Percentiles rank a stretch among this genome's conserved stretches.
These are phyloP conservation scores for Ridgeia piscesae DNA, from an alignment of 1,140 invertebrate species.

Conservation along the genomic window DNA sequence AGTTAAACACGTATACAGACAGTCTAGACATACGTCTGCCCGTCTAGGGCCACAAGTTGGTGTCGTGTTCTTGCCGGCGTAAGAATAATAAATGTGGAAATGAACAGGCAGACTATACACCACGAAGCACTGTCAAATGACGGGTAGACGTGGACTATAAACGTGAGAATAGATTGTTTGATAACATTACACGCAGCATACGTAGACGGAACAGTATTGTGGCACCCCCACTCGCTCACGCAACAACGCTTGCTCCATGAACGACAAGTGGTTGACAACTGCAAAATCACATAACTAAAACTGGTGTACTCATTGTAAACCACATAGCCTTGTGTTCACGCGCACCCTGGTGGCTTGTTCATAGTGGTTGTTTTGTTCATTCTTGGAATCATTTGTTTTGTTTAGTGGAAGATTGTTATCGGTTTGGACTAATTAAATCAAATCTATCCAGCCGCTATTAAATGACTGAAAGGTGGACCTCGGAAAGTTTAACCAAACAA, in stretches of 20 bases:
- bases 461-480: too few species aligned
- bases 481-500: too few species aligned
- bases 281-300: too few species aligned
- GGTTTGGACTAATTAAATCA: too few species aligned
- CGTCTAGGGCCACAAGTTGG: not conserved
- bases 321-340: too few species aligned
- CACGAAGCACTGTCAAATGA: not conserved
- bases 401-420: too few species aligned
- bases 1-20: not conserved
- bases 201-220: not conserved
- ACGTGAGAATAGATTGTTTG: not conserved
- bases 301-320: too few species aligned
- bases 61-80: not conserved
- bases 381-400: too few species aligned
- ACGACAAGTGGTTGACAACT: not conserved
- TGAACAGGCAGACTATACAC: not conserved
- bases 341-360: too few species aligned
- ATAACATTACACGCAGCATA: not conserved
- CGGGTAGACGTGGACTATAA: not conserved
- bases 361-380: too few species aligned
- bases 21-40: not conserved
- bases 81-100: not conserved
- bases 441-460: too few species aligned
- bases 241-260: not conserved
- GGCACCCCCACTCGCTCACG: not conserved